Evolutionary conservation across 2,888 invertebrate species (phyloP), one percentile per base, ranked within the genome.

Genomic region (Bedellia somnulentella): DNA sequence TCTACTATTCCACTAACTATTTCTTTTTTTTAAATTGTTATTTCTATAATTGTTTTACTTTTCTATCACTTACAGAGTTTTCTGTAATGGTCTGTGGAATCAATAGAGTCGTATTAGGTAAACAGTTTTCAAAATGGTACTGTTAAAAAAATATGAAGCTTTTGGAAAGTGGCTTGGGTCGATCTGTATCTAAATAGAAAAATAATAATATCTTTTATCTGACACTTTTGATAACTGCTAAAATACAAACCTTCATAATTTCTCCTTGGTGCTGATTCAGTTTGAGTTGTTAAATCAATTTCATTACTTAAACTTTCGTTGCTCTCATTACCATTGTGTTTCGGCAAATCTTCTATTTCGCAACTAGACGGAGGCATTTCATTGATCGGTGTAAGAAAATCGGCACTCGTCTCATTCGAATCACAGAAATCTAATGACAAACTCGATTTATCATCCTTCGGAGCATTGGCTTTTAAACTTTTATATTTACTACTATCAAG

Each of bases 351-450:
- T 28, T 73, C 73, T 2, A 73, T 63, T 41, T 73, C 77, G 33
- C 75, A 73, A 0, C 70, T 70, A 0, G 75, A 62, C 1, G 59
- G 64, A 2, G 77, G 77, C 76, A 77, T 70, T 38, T 77, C 77
- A 21, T 77, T 77, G 3, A 77, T 77, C 2, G 76, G 77, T 27
- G 77, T 77, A 30, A 76, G 39, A 35, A 77, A 77, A 40, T 76
- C 77, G 0, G 77, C 76, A 38, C 75, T 76, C 0, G 77, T 77
- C 42, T 77, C 76, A 37, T 77, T 76, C 0, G 76, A 76, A 32
- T 76, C 77, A 34, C 76, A 76, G 24, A 71, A 62, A 33, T 76
- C 76, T 13, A 77, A 31, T 0, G 76, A 76, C 27, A 76, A 37
- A 43, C 73, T 75, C 6, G 68, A 73, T 25, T 48, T 66, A 33